A percentile compares a stretch with the other conserved stretches of the same genome.
Evolutionary conservation across 2,113 vertebrate genomes (phyloP).

Genomic region (Deroptyus accipitrinus): DNA sequence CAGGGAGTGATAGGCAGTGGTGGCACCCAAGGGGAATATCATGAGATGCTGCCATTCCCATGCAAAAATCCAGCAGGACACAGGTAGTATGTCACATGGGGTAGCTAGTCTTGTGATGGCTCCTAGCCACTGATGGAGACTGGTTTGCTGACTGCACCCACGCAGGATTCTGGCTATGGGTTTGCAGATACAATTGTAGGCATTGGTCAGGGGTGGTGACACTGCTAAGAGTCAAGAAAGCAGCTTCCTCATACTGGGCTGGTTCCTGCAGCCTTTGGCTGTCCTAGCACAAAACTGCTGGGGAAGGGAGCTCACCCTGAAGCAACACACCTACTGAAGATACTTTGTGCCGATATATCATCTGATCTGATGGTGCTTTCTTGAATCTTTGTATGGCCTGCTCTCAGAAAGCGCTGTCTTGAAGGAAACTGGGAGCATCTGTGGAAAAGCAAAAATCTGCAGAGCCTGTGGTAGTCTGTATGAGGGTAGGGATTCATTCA

Average conservation of each 20-base stretch:
- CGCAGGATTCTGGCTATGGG: background rate
- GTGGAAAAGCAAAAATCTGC: background rate
- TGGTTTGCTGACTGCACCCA: background rate
- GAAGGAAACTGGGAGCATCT: background rate
- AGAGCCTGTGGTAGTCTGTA: background rate
- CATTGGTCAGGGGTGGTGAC: background rate
- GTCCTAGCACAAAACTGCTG: background rate
- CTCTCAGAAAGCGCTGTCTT: background rate
- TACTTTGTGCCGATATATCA: background rate
- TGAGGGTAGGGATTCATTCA: background rate
- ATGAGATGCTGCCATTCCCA: background rate
- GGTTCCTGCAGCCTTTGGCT: background rate
- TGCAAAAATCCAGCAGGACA: background rate
- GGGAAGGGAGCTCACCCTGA: background rate
- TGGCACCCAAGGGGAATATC: background rate
- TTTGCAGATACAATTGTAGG: background rate
- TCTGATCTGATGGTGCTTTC: background rate
- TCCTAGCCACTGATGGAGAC: background rate
- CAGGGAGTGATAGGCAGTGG: background rate
- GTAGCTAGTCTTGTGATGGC: background rate
- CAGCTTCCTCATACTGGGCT: background rate
- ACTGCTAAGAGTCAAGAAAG: background rate
- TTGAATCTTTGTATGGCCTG: background rate
- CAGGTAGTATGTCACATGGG: accelerated
- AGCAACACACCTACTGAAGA: background rate